Conservation (phyloP, 2,888 invertebrate genomes). For the Habrosyne pyritoides region DNA sequence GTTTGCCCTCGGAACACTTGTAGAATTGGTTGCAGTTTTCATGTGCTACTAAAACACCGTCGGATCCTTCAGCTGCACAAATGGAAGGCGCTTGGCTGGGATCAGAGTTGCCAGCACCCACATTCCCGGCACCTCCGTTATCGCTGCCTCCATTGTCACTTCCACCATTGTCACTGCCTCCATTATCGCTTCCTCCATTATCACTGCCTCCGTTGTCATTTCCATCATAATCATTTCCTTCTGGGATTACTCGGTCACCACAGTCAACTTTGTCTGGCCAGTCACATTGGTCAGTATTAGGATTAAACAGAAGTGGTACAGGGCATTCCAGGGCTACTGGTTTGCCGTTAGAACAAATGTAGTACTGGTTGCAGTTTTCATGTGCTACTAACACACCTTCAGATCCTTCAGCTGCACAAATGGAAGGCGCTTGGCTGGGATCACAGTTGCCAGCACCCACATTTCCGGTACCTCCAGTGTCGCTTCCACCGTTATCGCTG, state of each 20-base stretch:
- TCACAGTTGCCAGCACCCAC: conserved; percentile 19
- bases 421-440: conserved; percentile 38
- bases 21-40: conserved; percentile 45
- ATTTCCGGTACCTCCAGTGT: conserved; percentile 11
- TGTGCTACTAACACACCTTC: conserved; percentile 35
- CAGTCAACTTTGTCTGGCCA: conserved; percentile 39
- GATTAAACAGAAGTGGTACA: conserved; percentile 29
- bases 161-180: conserved; percentile 15
- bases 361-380: conserved; percentile 43
- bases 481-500: conserved; percentile 11
- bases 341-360: conserved; percentile 34
- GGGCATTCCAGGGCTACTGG: conserved; percentile 29
- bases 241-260: conserved; percentile 26
- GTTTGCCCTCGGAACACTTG: conserved; percentile 34
- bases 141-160: conserved; percentile 11
- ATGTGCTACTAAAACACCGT: conserved; percentile 35
- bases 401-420: conserved; percentile 34
- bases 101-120: conserved; percentile 17
- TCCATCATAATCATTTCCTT: conserved; percentile 10
- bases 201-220: conserved; percentile 20
- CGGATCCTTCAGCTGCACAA: conserved; percentile 31
- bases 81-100: conserved; percentile 41
- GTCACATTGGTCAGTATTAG: conserved; percentile 35
- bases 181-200: conserved; percentile 15
- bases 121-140: conserved; percentile 12